phyloP scores from a whole-genome alignment of 2,888 invertebrate species.

The Drosophila dives region DNA sequence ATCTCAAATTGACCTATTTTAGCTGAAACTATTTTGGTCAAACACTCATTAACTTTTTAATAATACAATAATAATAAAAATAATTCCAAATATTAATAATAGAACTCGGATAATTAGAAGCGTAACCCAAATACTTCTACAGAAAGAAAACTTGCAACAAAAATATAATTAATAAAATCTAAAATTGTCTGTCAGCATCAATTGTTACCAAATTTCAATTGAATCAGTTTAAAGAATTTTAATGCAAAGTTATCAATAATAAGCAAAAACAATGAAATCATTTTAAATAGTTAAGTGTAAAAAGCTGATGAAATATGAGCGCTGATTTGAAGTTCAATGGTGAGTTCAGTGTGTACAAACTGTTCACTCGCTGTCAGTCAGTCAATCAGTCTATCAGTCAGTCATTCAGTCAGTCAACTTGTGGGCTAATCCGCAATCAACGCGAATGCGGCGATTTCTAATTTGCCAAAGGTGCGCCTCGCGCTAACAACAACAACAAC shows the following conservation, averaged over 20 bases:
- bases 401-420: conserved; percentile 63
- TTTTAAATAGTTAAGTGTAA: conserved; percentile 34
- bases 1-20: neutral
- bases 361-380: conserved; percentile 17
- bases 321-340: conserved; percentile 58
- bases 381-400: conserved; percentile 7
- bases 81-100: neutral
- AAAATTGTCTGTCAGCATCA: neutral
- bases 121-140: neutral
- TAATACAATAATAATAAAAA: too few species aligned
- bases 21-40: neutral
- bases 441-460: conserved; percentile 68
- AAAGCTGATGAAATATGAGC: conserved; percentile 58
- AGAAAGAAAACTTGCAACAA: neutral
- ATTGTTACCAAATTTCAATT: neutral
- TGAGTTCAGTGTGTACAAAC: conserved; percentile 35
- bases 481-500: conserved; percentile 45
- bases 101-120: neutral
- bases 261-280: conserved; percentile 17
- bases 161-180: neutral
- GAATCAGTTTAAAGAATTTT: conserved; percentile 1
- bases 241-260: conserved; percentile 12
- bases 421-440: conserved; percentile 77
- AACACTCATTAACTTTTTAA: neutral
- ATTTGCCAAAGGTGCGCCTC: conserved; percentile 73